Conservation (phyloP, 1,140 invertebrate genomes). For the Coelopa frigida region DNA sequence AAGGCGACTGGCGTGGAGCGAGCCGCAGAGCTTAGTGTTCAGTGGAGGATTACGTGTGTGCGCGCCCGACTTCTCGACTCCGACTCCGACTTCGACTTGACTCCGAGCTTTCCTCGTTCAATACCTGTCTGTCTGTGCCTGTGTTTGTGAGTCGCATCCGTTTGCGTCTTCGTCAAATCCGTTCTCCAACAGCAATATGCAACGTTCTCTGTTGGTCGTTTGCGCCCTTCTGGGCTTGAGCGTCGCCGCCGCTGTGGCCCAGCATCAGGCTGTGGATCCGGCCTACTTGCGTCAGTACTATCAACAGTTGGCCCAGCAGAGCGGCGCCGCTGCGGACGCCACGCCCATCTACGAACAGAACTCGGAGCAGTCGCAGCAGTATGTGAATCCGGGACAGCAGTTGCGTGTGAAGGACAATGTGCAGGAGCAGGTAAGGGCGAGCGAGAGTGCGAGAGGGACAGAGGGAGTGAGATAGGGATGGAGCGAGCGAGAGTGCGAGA, state of each 20-base stretch:
- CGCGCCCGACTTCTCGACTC: too few species aligned
- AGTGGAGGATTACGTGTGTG: too few species aligned
- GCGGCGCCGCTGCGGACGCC: constrained; percentile 23
- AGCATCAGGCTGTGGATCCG: constrained; percentile 39
- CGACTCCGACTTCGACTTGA: too few species aligned
- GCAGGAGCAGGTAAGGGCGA: constrained; percentile 29
- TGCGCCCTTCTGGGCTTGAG: constrained; percentile 6
- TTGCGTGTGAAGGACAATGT: constrained; percentile 40
- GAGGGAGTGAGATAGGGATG: too few species aligned
- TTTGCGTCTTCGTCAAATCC: too few species aligned
- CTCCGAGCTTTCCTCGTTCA: too few species aligned
- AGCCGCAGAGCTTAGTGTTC: too few species aligned
- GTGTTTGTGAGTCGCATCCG: too few species aligned
- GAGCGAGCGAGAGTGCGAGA: constrained; percentile 12
- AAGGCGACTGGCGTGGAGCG: too few species aligned
- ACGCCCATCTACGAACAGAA: constrained; percentile 43
- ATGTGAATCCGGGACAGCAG: constrained; percentile 35
- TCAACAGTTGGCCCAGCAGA: constrained; percentile 34
- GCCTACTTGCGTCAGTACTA: constrained; percentile 42
- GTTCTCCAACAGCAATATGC: too few species aligned
- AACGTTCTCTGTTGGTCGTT: too few species aligned
- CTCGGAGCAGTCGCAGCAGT: constrained; percentile 40
- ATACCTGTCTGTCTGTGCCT: too few species aligned
- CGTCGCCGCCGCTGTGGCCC: constrained; percentile 2
- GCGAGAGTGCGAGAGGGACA: constrained; percentile 11